These are phyloP conservation scores for Platyrinchus mystaceus DNA, from an alignment of 2,797 vertebrate species.

Conservation along the genomic window DNA sequence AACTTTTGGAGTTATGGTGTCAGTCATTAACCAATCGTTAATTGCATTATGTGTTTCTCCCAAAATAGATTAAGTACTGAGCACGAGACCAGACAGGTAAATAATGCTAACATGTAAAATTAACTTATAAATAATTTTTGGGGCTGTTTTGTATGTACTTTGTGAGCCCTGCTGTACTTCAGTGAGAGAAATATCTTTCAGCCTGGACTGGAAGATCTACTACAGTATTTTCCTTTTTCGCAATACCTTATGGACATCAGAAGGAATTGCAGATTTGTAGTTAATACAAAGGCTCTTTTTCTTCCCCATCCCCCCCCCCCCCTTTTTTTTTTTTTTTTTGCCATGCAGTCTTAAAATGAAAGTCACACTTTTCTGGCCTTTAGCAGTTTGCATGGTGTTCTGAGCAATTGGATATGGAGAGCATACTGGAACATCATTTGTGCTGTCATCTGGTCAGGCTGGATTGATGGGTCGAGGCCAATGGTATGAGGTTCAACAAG, in stretches of 20 bases:
- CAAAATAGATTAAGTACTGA: background rate
- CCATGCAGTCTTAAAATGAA: background rate
- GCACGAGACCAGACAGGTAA: background rate
- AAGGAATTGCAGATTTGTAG: background rate
- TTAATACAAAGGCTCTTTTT: background rate
- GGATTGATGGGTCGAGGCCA: background rate
- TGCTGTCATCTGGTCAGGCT: background rate
- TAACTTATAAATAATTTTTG: background rate
- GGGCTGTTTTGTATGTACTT: background rate
- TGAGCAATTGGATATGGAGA: background rate
- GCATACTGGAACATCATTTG: background rate
- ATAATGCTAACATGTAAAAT: background rate
- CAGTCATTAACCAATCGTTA: background rate
- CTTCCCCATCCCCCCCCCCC: fast-evolving
- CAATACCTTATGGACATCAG: background rate
- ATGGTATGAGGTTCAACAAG: background rate
- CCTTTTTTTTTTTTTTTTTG: background rate
- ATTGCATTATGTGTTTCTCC: background rate
- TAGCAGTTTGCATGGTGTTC: background rate
- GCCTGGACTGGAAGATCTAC: background rate
- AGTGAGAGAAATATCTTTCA: background rate
- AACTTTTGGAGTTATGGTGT: background rate
- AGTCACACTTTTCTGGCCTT: background rate
- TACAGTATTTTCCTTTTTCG: background rate
- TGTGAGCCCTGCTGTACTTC: background rate